A percentile compares a stretch with the other conserved stretches of the same genome.
These are phyloP conservation scores for Gasterosteus aculeatus DNA, from an alignment of 2,113 vertebrate species.

Conservation along the genomic window DNA sequence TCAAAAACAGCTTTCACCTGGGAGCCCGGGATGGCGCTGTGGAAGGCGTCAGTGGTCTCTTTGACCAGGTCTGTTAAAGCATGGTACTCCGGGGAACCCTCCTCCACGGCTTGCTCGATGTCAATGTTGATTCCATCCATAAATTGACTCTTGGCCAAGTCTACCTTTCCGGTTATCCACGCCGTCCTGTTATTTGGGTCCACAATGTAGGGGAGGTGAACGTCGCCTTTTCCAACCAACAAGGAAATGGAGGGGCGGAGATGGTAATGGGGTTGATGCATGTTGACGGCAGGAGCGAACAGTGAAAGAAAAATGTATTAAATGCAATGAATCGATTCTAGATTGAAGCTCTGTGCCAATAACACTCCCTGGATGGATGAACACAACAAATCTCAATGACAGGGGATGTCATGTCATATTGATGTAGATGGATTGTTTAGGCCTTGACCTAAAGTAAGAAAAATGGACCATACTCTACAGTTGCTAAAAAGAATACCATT, in stretches of 20 bases:
- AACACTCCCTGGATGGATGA: background rate
- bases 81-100: slow-evolving; percentile 84
- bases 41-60: slow-evolving; percentile 90
- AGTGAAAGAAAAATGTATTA: background rate
- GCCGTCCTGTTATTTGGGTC: slow-evolving; percentile 85
- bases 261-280: background rate
- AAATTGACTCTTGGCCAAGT: slow-evolving; percentile 88
- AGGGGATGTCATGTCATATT: background rate
- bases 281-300: background rate
- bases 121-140: slow-evolving; percentile 99
- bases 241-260: background rate
- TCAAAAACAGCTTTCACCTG: slow-evolving; percentile 81
- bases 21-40: slow-evolving; percentile 91
- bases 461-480: background rate
- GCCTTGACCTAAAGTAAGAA: background rate
- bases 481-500: background rate
- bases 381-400: background rate
- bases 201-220: slow-evolving; percentile 83
- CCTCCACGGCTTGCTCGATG: slow-evolving; percentile 88
- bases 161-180: slow-evolving; percentile 88
- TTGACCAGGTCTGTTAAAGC: slow-evolving; percentile 90
- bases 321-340: background rate
- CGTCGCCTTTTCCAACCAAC: slow-evolving; percentile 82
- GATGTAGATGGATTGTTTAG: background rate
- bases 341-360: background rate